Conservation (phyloP, 2,888 invertebrate genomes). For the Meiosimyza decipiens region DNA sequence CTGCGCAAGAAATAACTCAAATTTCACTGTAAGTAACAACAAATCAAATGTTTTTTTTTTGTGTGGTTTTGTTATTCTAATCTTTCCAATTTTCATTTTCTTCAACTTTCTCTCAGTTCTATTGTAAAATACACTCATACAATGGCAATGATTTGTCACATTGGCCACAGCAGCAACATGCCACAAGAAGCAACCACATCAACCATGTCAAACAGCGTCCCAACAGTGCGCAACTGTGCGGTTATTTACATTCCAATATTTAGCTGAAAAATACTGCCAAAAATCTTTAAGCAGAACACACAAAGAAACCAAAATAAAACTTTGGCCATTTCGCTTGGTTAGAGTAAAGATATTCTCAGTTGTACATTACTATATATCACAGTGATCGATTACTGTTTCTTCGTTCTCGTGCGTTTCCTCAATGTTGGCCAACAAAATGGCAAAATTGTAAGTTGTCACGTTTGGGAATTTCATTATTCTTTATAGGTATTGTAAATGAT, state of each 20-base stretch:
- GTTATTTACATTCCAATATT: conserved; percentile 26
- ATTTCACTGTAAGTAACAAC: too few relatives aligned
- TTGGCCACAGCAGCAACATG: not conserved
- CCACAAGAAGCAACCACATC: conserved; percentile 4
- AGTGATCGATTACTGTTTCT: conserved; percentile 48
- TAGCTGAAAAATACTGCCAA: conserved; percentile 45
- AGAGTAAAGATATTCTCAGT: not conserved
- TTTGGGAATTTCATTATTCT: conserved; percentile 45
- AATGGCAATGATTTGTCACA: conserved; percentile 27
- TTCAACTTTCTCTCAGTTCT: too few relatives aligned
- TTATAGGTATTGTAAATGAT: conserved; percentile 43
- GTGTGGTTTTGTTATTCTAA: too few relatives aligned
- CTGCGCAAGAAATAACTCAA: too few relatives aligned
- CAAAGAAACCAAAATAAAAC: not conserved
- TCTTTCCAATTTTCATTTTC: too few relatives aligned
- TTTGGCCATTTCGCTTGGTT: conserved; percentile 15
- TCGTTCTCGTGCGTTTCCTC: conserved; percentile 13
- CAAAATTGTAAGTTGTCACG: conserved; percentile 40
- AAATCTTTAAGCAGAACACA: too few relatives aligned
- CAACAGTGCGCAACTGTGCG: conserved; percentile 3
- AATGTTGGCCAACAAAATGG: not conserved
- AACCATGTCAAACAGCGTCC: conserved; percentile 3
- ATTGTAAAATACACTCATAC: too few relatives aligned
- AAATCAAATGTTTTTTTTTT: too few relatives aligned
- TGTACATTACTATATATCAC: conserved; percentile 44